Evolutionary conservation across 2,113 vertebrate species (phyloP), one percentile per base, ranked within the genome.

Genomic region (Uropsilus gracilis): DNA sequence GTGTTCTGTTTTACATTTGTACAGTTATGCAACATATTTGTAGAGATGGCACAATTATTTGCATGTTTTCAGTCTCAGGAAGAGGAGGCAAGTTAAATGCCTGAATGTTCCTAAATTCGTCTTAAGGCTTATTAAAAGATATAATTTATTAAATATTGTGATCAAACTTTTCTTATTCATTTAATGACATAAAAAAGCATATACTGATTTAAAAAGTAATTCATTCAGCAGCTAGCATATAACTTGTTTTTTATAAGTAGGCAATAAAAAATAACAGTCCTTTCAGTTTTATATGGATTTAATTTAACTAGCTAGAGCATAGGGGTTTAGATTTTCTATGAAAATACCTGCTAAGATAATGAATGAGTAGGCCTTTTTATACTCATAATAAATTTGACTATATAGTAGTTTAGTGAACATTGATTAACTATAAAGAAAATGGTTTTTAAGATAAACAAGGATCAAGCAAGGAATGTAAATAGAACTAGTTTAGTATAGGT

Each of bases 311-410:
- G n/a, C n/a, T n/a, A n/a, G n/a, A n/a, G n/a, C n/a, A n/a, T n/a
- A n/a, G n/a, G n/a, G n/a, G n/a, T n/a, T 90, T 81, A 59, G 75
- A 69, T 75, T 78, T 75, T 94, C 26, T 87, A 34, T 63, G n/a
- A 78, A 93, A 77, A 34, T 63, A 55, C 2, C 2, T 34, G 3
- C 32, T 30, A 90, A 30, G 80, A 61, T 87, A 87, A 84, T 73
- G 12, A 85, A 82, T 24, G 22, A 20, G 61, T 26, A 69, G 16
- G 86, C 34, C 1, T 68, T 10, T 66, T 89, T 61, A 71, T 6
- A 61, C 34, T 75, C 14, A 89, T 13, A 55, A 81, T 37, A 46
- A 78, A 78, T 20, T 24, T 85, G 71, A 87, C 16, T 77, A 30
- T 44, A 73, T 61, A 24, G 50, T 50, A 53, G 12, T 55, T 80